A percentile compares a stretch with the other conserved stretches of the same genome.
These are phyloP conservation scores for Amblyjoppa fuscipennis DNA, from an alignment of 2,888 invertebrate genomes.

Conservation along the genomic window DNA sequence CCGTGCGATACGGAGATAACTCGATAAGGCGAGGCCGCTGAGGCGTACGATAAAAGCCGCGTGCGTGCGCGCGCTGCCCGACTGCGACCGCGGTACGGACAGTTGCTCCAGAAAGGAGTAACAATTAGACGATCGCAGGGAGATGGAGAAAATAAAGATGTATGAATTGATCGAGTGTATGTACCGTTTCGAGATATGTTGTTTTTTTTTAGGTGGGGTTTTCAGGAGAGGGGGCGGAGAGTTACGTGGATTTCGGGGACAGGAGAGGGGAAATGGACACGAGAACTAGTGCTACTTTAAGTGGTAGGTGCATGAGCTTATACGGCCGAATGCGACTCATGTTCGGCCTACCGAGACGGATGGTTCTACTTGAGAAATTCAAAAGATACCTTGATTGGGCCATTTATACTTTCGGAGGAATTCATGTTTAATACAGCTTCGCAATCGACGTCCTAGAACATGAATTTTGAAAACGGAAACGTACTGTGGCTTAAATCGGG, in stretches of 20 bases:
- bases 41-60: slow-evolving; percentile 70
- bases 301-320: slow-evolving; percentile 8
- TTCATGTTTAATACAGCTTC: background rate
- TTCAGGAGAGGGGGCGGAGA: background rate
- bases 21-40: slow-evolving; percentile 73
- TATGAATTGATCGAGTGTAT: background rate
- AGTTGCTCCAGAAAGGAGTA: slow-evolving; percentile 1
- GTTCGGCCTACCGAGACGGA: slow-evolving; percentile 35
- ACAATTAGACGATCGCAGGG: slow-evolving; percentile 9
- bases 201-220: background rate
- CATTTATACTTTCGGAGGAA: background rate
- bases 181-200: background rate
- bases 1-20: slow-evolving; percentile 70
- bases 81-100: background rate
- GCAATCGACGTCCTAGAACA: background rate
- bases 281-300: background rate
- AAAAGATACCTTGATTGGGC: background rate
- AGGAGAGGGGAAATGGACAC: slow-evolving; percentile 24
- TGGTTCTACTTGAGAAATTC: slow-evolving; percentile 22
- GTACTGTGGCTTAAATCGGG: too few species aligned
- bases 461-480: background rate
- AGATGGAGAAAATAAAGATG: background rate
- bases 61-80: slow-evolving; percentile 15
- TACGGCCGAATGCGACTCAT: slow-evolving; percentile 4
- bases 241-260: background rate